Percentiles rank a stretch among this genome's conserved stretches.
Evolutionary conservation across 2,888 invertebrate species (phyloP).

Genomic region (Brenthis hecate): DNA sequence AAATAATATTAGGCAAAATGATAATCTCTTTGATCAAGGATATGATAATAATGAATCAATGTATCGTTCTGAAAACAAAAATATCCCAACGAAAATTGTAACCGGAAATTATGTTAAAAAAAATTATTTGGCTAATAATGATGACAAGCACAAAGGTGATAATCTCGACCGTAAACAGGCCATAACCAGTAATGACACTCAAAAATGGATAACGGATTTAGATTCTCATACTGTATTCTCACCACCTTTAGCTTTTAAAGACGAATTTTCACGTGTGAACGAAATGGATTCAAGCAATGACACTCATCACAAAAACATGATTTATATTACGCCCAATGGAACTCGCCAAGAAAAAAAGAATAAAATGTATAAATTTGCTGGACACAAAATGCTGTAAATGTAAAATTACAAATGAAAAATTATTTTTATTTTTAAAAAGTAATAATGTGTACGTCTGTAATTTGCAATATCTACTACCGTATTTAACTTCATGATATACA

Average conservation of each 20-base stretch:
- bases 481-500: too few species aligned
- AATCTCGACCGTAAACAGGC: slow-evolving; percentile 57
- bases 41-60: slow-evolving; percentile 41
- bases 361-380: slow-evolving; percentile 72
- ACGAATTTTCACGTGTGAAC: slow-evolving; percentile 30
- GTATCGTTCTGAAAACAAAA: slow-evolving; percentile 46
- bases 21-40: slow-evolving; percentile 32
- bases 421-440: slow-evolving; percentile 31
- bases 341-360: slow-evolving; percentile 59
- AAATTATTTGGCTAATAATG: slow-evolving; percentile 47
- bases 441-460: neutral
- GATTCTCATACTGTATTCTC: slow-evolving; percentile 38
- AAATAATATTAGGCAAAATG: slow-evolving; percentile 41
- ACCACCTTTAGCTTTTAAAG: slow-evolving; percentile 4
- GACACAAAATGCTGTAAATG: slow-evolving; percentile 52
- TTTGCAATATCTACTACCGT: too few species aligned
- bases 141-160: slow-evolving; percentile 51
- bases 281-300: slow-evolving; percentile 35
- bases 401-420: neutral
- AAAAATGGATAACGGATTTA: slow-evolving; percentile 46
- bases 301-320: slow-evolving; percentile 49
- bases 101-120: slow-evolving; percentile 56
- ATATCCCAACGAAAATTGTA: slow-evolving; percentile 52
- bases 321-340: slow-evolving; percentile 50
- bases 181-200: slow-evolving; percentile 53